A percentile compares a stretch with the other conserved stretches of the same genome.
Conservation (phyloP, 2,888 invertebrate genomes). For the Spodoptera picta region DNA sequence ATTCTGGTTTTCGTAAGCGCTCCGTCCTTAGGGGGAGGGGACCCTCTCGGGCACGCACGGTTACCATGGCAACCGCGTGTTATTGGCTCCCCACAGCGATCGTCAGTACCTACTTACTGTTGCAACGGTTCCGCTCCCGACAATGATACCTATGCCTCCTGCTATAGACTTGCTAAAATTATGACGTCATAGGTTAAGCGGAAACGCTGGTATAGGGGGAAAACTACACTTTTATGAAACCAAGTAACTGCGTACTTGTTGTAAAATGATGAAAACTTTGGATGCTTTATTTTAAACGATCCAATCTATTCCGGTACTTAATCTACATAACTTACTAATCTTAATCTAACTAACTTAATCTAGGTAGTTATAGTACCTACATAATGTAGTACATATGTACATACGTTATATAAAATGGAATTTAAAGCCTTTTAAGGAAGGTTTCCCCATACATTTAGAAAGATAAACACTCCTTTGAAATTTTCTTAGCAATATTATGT, state of each 20-base stretch:
- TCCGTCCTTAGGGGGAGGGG: conserved; percentile 73
- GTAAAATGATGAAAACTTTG: conserved; percentile 22
- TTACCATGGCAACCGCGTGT: conserved; percentile 82
- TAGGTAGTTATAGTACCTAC: conserved; percentile 1
- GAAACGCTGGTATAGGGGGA: conserved; percentile 40
- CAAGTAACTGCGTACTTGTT: conserved; percentile 15
- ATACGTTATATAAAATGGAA: too few species aligned
- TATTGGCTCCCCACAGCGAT: conserved; percentile 84
- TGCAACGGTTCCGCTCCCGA: conserved; percentile 56
- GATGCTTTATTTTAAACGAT: conserved; percentile 7
- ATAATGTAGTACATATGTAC: neutral
- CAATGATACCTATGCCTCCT: conserved; percentile 62
- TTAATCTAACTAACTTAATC: too few species aligned
- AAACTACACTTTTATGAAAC: conserved; percentile 32
- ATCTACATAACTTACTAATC: too few species aligned
- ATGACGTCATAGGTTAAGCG: conserved; percentile 59
- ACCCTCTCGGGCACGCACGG: conserved; percentile 75
- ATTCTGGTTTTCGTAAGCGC: conserved; percentile 77
- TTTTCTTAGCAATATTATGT: conserved; percentile 51
- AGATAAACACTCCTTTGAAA: conserved; percentile 23
- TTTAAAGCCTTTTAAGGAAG: neutral
- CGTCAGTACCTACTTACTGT: conserved; percentile 60
- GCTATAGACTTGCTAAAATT: conserved; percentile 60
- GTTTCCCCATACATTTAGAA: conserved; percentile 9
- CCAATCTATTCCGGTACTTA: too few species aligned